Conservation (phyloP, 2,888 invertebrate genomes). For the Patella depressa region DNA sequence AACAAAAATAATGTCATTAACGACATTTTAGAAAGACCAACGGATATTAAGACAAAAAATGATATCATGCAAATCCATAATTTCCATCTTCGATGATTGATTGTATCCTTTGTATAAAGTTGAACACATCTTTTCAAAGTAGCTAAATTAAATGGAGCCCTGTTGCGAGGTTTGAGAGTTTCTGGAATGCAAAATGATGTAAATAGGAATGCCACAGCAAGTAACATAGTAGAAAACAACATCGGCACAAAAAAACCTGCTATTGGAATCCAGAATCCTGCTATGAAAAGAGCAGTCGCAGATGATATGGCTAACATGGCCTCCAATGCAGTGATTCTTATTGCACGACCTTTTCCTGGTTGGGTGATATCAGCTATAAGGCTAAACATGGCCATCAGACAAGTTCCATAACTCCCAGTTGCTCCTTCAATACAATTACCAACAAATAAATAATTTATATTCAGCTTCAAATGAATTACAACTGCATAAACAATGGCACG, state of each 20-base stretch:
- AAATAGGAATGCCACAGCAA: slow-evolving; percentile 22
- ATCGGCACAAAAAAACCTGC: slow-evolving; percentile 30
- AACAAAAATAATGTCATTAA: slow-evolving; percentile 30
- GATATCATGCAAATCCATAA: slow-evolving; percentile 26
- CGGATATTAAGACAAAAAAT: slow-evolving; percentile 37
- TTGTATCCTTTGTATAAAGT: slow-evolving; percentile 31
- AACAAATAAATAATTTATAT: slow-evolving; percentile 24
- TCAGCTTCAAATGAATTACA: slow-evolving; percentile 22
- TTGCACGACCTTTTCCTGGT: slow-evolving; percentile 32
- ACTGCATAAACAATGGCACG: slow-evolving; percentile 32
- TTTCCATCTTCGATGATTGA: slow-evolving; percentile 25
- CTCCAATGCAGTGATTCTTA: slow-evolving; percentile 40
- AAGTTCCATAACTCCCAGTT: slow-evolving; percentile 39
- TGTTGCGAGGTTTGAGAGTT: slow-evolving; percentile 16
- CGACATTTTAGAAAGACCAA: slow-evolving; percentile 34
- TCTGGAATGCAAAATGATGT: slow-evolving; percentile 31
- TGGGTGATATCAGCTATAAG: slow-evolving; percentile 42
- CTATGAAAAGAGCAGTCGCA: slow-evolving; percentile 13
- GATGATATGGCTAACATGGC: slow-evolving; percentile 28
- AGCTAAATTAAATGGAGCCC: slow-evolving; percentile 4
- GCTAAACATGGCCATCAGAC: slow-evolving; percentile 38
- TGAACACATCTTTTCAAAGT: slow-evolving; percentile 30
- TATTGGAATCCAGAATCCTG: slow-evolving; percentile 36
- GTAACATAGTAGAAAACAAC: slow-evolving; percentile 17
- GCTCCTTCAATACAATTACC: slow-evolving; percentile 34